Evolutionary conservation across 2,113 vertebrate genomes (phyloP).

Genomic region (Gadus chalcogrammus): DNA sequence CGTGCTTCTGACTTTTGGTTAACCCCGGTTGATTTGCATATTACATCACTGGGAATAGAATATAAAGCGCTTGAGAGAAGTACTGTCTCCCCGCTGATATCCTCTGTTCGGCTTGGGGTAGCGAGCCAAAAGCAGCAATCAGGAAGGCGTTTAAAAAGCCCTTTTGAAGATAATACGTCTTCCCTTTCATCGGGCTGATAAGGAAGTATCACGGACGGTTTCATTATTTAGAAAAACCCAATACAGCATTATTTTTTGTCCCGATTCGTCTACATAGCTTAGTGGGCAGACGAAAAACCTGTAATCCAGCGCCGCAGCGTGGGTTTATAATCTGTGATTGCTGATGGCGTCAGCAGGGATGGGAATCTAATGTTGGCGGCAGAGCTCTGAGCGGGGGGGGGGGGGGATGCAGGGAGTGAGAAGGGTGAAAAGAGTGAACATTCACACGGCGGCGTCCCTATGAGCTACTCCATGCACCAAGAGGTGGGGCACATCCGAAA

Average conservation of each 20-base stretch:
- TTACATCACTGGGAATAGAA: slow-evolving; percentile 72
- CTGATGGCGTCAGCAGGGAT: slow-evolving; percentile 65
- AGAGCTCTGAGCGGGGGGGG: slow-evolving; percentile 41
- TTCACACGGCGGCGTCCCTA: no score
- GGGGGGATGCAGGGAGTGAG: slow-evolving; percentile 7
- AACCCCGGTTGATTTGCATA: slow-evolving; percentile 68
- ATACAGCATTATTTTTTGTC: slow-evolving; percentile 54
- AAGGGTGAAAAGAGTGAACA: no score
- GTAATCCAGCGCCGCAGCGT: slow-evolving; percentile 59
- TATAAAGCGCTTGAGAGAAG: slow-evolving; percentile 71
- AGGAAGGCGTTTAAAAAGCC: slow-evolving; percentile 64
- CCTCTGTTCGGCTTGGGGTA: slow-evolving; percentile 65
- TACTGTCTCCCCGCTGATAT: slow-evolving; percentile 68
- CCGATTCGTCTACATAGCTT: slow-evolving; percentile 49
- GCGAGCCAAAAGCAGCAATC: slow-evolving; percentile 54
- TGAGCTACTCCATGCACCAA: no score
- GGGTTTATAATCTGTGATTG: slow-evolving; percentile 53
- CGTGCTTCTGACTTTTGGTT: slow-evolving; percentile 50
- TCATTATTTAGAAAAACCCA: slow-evolving; percentile 72
- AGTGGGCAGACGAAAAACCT: slow-evolving; percentile 59
- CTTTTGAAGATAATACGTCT: slow-evolving; percentile 73
- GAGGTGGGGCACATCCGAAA: neutral
- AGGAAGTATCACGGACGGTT: slow-evolving; percentile 70
- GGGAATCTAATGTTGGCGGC: slow-evolving; percentile 62
- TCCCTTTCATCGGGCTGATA: slow-evolving; percentile 69